These are phyloP conservation scores for Alca torda DNA, from an alignment of 2,797 vertebrate species.

Conservation along the genomic window DNA sequence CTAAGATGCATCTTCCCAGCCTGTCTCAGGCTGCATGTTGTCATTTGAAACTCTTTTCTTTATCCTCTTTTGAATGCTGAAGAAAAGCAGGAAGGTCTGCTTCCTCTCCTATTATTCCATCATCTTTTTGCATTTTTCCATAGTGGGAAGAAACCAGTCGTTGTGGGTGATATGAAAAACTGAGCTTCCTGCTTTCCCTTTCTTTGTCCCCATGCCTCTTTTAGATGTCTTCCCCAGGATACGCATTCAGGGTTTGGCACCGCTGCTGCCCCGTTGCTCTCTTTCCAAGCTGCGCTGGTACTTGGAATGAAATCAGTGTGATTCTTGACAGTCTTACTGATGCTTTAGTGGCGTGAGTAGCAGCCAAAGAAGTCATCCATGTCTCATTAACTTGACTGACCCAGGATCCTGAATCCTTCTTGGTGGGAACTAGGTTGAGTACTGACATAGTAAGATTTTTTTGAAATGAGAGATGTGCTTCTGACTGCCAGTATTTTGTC, in stretches of 20 bases:
- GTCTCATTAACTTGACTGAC: background rate
- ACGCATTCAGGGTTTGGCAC: background rate
- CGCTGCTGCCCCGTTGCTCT: background rate
- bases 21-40: background rate
- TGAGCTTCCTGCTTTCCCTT: slow-evolving; percentile 19
- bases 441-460: background rate
- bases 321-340: background rate
- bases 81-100: slow-evolving; percentile 43
- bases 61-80: background rate
- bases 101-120: slow-evolving; percentile 12
- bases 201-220: background rate
- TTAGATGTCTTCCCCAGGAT: background rate
- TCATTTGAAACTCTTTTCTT: background rate
- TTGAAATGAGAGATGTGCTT: background rate
- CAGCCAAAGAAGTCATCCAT: background rate
- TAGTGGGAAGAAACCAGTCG: background rate
- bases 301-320: background rate
- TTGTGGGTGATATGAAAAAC: background rate
- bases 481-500: background rate
- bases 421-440: background rate
- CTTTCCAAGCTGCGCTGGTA: background rate
- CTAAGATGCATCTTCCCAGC: background rate
- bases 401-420: background rate
- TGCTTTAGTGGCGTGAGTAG: background rate
- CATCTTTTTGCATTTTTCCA: background rate